Conservation (phyloP, 2,888 invertebrate species). For the Stenodema calcarata region DNA sequence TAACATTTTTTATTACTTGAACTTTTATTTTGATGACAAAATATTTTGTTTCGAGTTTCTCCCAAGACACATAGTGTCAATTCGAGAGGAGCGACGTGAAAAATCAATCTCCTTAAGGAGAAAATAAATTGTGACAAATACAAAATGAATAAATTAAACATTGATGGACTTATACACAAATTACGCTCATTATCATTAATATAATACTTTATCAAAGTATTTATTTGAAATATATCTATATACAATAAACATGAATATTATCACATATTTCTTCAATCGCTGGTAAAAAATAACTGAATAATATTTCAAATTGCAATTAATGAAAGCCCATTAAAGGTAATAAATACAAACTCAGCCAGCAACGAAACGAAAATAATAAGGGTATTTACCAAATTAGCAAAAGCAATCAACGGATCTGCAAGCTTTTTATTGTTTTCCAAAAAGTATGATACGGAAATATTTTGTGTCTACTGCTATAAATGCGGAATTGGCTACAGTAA, state of each 20-base stretch:
- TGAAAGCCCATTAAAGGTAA: slow-evolving; percentile 51
- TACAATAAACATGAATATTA: slow-evolving; percentile 37
- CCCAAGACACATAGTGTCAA: slow-evolving; percentile 41
- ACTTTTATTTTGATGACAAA: slow-evolving; percentile 40
- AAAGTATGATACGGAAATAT: slow-evolving; percentile 1
- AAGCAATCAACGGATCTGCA: slow-evolving; percentile 8
- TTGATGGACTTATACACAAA: slow-evolving; percentile 15
- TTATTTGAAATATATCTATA: background rate
- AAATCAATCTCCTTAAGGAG: slow-evolving; percentile 8
- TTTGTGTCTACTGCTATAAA: slow-evolving; percentile 17
- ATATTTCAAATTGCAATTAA: slow-evolving; percentile 27
- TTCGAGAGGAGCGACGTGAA: background rate
- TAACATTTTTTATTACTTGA: slow-evolving; percentile 21
- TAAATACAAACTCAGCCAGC: slow-evolving; percentile 24
- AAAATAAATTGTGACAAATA: slow-evolving; percentile 4
- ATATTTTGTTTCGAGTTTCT: slow-evolving; percentile 35
- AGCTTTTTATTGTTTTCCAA: slow-evolving; percentile 4
- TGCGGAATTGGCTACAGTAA: slow-evolving; percentile 35
- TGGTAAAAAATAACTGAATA: background rate
- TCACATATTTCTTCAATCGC: slow-evolving; percentile 42
- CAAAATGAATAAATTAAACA: slow-evolving; percentile 43
- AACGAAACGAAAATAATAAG: background rate
- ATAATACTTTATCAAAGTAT: slow-evolving; percentile 29
- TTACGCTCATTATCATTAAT: slow-evolving; percentile 7
- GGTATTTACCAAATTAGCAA: background rate